Evolutionary conservation across 2,888 invertebrate genomes (phyloP), one percentile per base, ranked within the genome.

Genomic region (Deilephila porcellus): DNA sequence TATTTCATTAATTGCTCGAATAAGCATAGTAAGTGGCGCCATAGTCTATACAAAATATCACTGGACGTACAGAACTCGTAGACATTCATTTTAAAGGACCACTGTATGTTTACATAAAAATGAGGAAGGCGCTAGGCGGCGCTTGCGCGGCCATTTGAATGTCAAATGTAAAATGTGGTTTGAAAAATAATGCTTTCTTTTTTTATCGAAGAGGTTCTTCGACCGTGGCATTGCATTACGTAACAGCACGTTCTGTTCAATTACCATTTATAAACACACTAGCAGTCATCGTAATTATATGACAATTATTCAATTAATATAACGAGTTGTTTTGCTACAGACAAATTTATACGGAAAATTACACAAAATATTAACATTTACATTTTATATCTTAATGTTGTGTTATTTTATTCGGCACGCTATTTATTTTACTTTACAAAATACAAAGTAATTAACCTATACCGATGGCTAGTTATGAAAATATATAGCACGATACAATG

Each of bases 61-160:
- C 84, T 45, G 45, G 45, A 45, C 11, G 3, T 45, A 45, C 84
- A 82, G 85, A 85, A 86, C 83, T 81, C 83, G 85, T 82, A 81
- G 82, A 86, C 85, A 86, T 83, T 79, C 79, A 88, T 88, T 87
- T 88, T 84, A 80, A 45, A 37, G 37, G 11, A 84, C 88, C 86
- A 83, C 83, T 83, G 52, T 63, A 82, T 85, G 85, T 86, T 85
- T 85, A 88, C 86, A 87, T 85, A 85, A 80, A 80, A 76, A 45
- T 45, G 45, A 45, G 45, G 45, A 2, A 76, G 80, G 78, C 78
- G 78, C 76, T 76, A 73, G 76, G 76, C 82, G 82, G 78, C 83
- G 85, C 87, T 91, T 90, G 88, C 87, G 88, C 88, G 90, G 90
- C 85, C 78, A 85, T 88, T 87, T 88, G 87, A 91, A 89, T 90